Evolutionary conservation across 35 echinoderm and acorn worm species (phyloP).

Genomic region (Chiridota heheva): DNA sequence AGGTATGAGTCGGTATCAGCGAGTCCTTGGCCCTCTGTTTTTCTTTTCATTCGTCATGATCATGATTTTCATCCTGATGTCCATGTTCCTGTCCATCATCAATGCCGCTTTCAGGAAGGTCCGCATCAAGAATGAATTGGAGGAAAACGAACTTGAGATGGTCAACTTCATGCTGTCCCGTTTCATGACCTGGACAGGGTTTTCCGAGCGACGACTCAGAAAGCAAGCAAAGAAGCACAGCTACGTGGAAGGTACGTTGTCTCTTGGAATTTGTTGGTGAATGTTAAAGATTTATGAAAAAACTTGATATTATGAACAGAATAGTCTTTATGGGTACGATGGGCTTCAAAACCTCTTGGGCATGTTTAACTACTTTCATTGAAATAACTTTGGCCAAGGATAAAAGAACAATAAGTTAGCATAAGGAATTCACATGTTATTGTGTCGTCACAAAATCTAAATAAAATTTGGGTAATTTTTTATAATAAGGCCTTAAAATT

Average conservation of each 20-base stretch:
- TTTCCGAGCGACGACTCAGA: conserved; percentile 59
- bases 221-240: conserved; percentile 32
- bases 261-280: background rate
- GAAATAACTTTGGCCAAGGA: background rate
- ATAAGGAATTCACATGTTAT: background rate
- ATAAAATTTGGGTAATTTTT: no score
- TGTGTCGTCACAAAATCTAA: background rate
- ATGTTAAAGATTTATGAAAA: background rate
- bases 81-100: conserved; percentile 99
- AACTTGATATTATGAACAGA: background rate
- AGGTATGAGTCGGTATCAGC: conserved; percentile 56
- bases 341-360: background rate
- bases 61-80: conserved; percentile 88
- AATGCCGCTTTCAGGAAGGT: conserved; percentile 78
- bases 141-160: conserved; percentile 85
- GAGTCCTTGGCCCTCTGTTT: conserved; percentile 76
- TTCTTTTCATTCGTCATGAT: conserved; percentile 91
- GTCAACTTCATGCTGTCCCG: conserved; percentile 96
- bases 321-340: background rate
- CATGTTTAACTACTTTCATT: background rate
- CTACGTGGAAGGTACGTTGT: conserved; percentile 73
- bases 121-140: conserved; percentile 38
- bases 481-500: no score
- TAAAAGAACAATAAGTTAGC: conserved; percentile 4
- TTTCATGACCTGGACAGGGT: conserved; percentile 83